Conservation (phyloP, 2,888 invertebrate genomes). For the Acronicta psi region DNA sequence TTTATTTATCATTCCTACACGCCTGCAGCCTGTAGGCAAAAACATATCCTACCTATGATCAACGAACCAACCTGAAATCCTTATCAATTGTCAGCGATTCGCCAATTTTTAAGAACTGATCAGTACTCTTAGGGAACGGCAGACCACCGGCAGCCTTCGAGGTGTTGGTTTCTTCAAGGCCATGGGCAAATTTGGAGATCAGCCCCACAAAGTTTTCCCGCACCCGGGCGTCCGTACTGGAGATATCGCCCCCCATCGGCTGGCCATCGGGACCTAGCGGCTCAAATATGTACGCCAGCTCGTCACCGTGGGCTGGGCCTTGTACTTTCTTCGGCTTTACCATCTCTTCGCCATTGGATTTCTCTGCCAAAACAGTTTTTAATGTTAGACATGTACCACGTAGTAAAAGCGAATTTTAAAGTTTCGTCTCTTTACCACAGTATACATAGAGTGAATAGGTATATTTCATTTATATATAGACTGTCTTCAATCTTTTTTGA, state of each 20-base stretch:
- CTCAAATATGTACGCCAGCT: constrained; percentile 92
- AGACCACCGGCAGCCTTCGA: constrained; percentile 61
- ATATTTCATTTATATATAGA: too few species aligned
- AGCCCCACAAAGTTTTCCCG: constrained; percentile 91
- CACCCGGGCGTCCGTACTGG: constrained; percentile 90
- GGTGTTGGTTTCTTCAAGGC: constrained; percentile 54
- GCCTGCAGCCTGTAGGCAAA: too few species aligned
- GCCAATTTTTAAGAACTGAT: constrained; percentile 76
- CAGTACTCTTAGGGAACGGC: constrained; percentile 68
- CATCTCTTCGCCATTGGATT: constrained; percentile 41
- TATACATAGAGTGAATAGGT: too few species aligned
- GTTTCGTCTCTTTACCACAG: too few species aligned
- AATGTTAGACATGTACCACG: neutral
- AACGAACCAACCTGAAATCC: constrained; percentile 74
- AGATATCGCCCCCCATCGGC: constrained; percentile 77
- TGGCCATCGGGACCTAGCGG: constrained; percentile 90
- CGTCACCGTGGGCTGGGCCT: constrained; percentile 92
- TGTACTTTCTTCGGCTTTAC: constrained; percentile 57
- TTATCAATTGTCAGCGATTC: constrained; percentile 72
- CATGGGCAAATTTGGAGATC: constrained; percentile 91
- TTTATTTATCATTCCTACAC: too few species aligned
- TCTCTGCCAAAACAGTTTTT: constrained; percentile 51
- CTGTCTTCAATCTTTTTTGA: too few species aligned
- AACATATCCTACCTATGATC: neutral
- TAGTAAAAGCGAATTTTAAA: too few species aligned